Conservation (phyloP, 2,797 vertebrate genomes). For the Pangasius larnaudii region DNA sequence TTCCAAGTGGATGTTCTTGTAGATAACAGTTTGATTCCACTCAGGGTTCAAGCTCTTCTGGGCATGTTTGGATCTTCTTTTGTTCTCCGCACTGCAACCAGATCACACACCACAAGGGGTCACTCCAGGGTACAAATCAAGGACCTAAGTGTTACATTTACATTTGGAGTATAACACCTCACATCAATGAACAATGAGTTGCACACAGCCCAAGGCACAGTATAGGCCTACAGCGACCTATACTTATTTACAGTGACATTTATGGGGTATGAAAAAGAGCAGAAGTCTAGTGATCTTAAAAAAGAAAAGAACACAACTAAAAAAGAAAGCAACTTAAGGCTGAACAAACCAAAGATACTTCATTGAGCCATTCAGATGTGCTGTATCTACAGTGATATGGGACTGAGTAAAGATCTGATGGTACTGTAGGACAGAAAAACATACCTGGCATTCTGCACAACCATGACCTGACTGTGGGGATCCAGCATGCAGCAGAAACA, state of each 20-base stretch:
- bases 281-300: conserved; percentile 13
- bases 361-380: conserved; percentile 48
- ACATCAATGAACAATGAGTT: conserved; percentile 26
- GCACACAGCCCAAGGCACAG: conserved; percentile 28
- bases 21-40: conserved; percentile 99
- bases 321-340: background rate
- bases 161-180: conserved; percentile 18
- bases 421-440: conserved; percentile 69
- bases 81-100: conserved; percentile 90
- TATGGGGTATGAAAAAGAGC: conserved; percentile 27
- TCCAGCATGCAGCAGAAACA: conserved; percentile 85
- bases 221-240: conserved; percentile 41
- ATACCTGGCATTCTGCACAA: conserved; percentile 99
- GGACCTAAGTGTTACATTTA: background rate
- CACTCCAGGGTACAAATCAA: conserved; percentile 43
- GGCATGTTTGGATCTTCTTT: conserved; percentile 91
- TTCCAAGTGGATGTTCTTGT: conserved; percentile 96
- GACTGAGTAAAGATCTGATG: conserved; percentile 34
- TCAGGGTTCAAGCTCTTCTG: conserved; percentile 96
- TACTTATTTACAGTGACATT: conserved; percentile 23
- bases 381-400: conserved; percentile 11
- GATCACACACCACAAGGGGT: conserved; percentile 55
- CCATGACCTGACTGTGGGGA: conserved; percentile 99
- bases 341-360: conserved; percentile 13
- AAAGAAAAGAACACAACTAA: background rate